phyloP scores from a whole-genome alignment of 2,113 vertebrate genomes.

The Austrofundulus limnaeus region DNA sequence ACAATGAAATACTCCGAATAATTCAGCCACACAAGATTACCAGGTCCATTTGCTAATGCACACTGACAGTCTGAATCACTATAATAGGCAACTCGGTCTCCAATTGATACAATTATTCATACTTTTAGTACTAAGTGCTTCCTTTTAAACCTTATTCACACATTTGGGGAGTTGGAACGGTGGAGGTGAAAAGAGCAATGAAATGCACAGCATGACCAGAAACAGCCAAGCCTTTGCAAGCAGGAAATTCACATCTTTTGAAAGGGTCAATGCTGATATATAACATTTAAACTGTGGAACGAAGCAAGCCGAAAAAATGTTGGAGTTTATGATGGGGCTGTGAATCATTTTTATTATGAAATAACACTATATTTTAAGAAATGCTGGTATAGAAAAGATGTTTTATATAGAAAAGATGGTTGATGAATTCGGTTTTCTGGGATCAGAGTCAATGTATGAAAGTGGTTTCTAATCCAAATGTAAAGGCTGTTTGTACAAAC shows the following conservation, averaged over 20 bases:
- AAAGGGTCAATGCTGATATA: conserved; percentile 30
- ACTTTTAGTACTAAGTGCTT: conserved; percentile 61
- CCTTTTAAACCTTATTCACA: conserved; percentile 57
- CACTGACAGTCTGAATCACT: conserved; percentile 56
- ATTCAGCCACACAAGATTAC: conserved; percentile 45
- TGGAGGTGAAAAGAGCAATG: conserved; percentile 2
- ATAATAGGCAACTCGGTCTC: conserved; percentile 61
- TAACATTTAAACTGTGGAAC: conserved; percentile 29
- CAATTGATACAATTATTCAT: conserved; percentile 63
- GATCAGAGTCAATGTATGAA: conserved; percentile 59
- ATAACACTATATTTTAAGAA: too few species aligned
- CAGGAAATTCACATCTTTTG: conserved; percentile 20
- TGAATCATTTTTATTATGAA: conserved; percentile 19
- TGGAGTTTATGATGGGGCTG: not conserved
- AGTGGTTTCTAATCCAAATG: conserved; percentile 51
- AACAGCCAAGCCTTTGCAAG: conserved; percentile 12
- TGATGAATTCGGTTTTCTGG: conserved; percentile 39
- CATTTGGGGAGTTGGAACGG: conserved; percentile 27
- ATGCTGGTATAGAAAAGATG: too few species aligned
- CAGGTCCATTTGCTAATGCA: conserved; percentile 62
- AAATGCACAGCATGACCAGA: conserved; percentile 20
- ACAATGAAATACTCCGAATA: conserved; percentile 33
- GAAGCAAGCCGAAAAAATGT: not conserved
- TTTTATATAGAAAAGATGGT: not conserved
- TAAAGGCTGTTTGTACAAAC: too few species aligned